Evolutionary conservation across 2,888 invertebrate genomes (phyloP), one percentile per base, ranked within the genome.

Genomic region (Calliphora vomitoria): DNA sequence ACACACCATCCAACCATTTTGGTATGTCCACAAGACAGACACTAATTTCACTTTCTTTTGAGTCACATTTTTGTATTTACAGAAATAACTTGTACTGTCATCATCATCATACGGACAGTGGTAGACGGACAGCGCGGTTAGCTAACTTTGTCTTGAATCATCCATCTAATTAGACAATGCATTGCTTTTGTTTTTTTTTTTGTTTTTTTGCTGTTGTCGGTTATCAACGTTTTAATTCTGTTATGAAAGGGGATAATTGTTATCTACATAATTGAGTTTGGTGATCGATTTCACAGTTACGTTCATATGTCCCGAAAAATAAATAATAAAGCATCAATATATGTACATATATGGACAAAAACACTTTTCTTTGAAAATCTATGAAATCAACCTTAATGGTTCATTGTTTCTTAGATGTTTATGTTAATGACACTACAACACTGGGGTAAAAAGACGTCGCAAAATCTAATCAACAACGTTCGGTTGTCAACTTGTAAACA

Each of bases 41-140:
- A 66, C 18, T 72, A 83, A 72, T 83, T 83, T 83, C 71, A 78
- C 83, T 83, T 83, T 83, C 78, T 78, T 83, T 83, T 83, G 83
- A 83, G 83, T 83, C 83, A 78, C 64, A 35, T 83, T 78, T 78
- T 53, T 11, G 78, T 78, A 53, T 78, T 83, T 72, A 72, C 53
- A 55, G 44, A 68, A 38, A 75, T 31, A 41, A 50, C 41, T 2
- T n/a, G n/a, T n/a, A 41, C 44, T 64, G 35, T 50, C 55, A 38
- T 58, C 62, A 35, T 31, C 31, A 62, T 62, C 18, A 58, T 38
- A 11, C 11, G 13, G 58, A 20, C 25, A 25, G 3, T 18, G 20
- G 13, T 13, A 20, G 15, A 35, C 35, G 58, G 69, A 71, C 79
- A 80, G 60, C 31, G 58, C 31, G 58, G 60, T 60, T 47, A 60